Evolutionary conservation across 2,797 vertebrate genomes (phyloP).

Genomic region (Bovichtus variegatus): DNA sequence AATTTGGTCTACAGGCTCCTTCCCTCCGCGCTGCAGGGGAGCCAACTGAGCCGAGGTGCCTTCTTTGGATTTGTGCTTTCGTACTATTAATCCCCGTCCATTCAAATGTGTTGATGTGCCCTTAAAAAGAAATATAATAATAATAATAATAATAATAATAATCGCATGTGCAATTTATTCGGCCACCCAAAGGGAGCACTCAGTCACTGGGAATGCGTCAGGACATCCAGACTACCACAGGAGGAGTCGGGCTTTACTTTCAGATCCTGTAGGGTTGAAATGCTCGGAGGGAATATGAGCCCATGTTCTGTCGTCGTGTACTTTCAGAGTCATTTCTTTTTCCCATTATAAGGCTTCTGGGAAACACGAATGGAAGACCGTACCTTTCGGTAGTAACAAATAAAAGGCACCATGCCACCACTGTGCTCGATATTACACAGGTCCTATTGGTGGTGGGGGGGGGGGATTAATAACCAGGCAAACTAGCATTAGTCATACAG

Average conservation of each 20-base stretch:
- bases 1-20: slow-evolving; percentile 69
- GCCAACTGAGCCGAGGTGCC: slow-evolving; percentile 69
- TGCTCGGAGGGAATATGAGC: slow-evolving; percentile 67
- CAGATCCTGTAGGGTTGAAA: slow-evolving; percentile 66
- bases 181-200: slow-evolving; percentile 44
- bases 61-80: slow-evolving; percentile 88
- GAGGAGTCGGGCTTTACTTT: slow-evolving; percentile 36
- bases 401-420: slow-evolving; percentile 85
- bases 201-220: slow-evolving; percentile 39
- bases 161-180: slow-evolving; percentile 70
- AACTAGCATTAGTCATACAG: slow-evolving; percentile 73
- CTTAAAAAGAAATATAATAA: slow-evolving; percentile 23
- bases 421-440: slow-evolving; percentile 82
- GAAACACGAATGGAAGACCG: slow-evolving; percentile 87
- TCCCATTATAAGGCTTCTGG: slow-evolving; percentile 84
- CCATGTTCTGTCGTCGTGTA: slow-evolving; percentile 59
- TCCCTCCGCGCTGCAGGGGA: slow-evolving; percentile 47
- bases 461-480: slow-evolving; percentile 66
- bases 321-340: slow-evolving; percentile 68
- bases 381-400: slow-evolving; percentile 85
- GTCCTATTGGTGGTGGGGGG: slow-evolving; percentile 69
- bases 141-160: not conserved
- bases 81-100: slow-evolving; percentile 65
- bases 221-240: slow-evolving; percentile 50
- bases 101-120: slow-evolving; percentile 63